Evolutionary conservation across 2,888 invertebrate species (phyloP).

Genomic region (Folsomia candida): DNA sequence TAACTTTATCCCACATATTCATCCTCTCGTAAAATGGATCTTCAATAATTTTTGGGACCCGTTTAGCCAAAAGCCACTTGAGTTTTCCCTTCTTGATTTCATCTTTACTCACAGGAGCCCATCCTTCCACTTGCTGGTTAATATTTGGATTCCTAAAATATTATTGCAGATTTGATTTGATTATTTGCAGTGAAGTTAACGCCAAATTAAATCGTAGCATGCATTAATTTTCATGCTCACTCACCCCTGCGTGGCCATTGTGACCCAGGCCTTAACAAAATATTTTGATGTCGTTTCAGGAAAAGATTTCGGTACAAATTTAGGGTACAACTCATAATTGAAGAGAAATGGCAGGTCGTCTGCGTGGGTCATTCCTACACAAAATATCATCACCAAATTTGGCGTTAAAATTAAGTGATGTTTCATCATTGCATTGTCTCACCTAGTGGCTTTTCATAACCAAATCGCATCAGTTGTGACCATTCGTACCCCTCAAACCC

Average conservation of each 20-base stretch:
- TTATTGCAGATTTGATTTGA: not conserved
- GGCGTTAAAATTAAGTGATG: too few species aligned
- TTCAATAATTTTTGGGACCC: slow-evolving; percentile 9
- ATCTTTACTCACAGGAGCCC: slow-evolving; percentile 15
- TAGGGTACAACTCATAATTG: slow-evolving; percentile 26
- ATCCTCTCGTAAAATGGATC: slow-evolving; percentile 23
- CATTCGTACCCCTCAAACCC: slow-evolving; percentile 25
- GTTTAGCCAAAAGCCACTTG: slow-evolving; percentile 25
- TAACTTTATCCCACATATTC: slow-evolving; percentile 27
- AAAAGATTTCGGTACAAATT: slow-evolving; percentile 16
- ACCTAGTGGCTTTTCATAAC: slow-evolving; percentile 29
- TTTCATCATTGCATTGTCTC: too few species aligned
- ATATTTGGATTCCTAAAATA: slow-evolving; percentile 21
- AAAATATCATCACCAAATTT: too few species aligned
- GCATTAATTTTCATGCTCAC: not conserved
- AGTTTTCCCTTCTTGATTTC: slow-evolving; percentile 10
- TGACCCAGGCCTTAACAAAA: slow-evolving; percentile 18
- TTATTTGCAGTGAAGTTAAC: too few species aligned
- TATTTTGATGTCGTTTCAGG: slow-evolving; percentile 22
- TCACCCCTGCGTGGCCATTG: slow-evolving; percentile 34
- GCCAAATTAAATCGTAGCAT: not conserved
- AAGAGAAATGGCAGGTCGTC: slow-evolving; percentile 31
- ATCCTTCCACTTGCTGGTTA: slow-evolving; percentile 7
- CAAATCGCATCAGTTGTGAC: slow-evolving; percentile 26
- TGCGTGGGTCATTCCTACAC: slow-evolving; percentile 25